Conservation (phyloP, 2,888 invertebrate species). For the Sphaerophoria taeniata region DNA sequence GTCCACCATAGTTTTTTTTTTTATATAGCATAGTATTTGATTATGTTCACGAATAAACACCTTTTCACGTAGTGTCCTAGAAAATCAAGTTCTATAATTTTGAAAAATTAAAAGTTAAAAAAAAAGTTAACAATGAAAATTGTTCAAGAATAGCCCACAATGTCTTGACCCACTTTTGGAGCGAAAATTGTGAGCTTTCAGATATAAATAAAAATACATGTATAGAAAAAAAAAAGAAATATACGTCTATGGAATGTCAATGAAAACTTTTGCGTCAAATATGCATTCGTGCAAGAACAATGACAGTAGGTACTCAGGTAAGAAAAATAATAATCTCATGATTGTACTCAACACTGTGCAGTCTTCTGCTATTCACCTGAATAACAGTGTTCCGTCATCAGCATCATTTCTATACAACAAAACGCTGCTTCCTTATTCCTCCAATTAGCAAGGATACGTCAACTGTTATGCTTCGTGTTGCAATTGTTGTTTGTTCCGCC, state of each 20-base stretch:
- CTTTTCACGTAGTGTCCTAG: too few relatives aligned
- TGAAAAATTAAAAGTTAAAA: too few relatives aligned
- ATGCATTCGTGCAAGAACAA: conserved; percentile 54
- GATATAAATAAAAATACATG: background rate
- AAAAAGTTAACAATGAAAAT: too few relatives aligned
- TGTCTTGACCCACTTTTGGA: conserved; percentile 56
- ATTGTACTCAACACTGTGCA: conserved; percentile 16
- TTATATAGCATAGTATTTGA: too few relatives aligned
- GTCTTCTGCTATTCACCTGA: background rate
- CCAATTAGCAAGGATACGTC: conserved; percentile 72
- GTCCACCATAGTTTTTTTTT: too few relatives aligned
- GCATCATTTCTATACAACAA: conserved; percentile 24
- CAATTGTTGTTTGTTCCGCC: conserved; percentile 72
- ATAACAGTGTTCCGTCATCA: conserved; percentile 4
- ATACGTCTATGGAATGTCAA: conserved; percentile 45
- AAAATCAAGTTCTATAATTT: too few relatives aligned
- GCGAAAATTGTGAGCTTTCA: conserved; percentile 37
- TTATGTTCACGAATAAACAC: too few relatives aligned
- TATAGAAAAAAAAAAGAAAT: background rate
- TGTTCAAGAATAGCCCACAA: conserved; percentile 4
- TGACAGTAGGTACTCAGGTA: conserved; percentile 41
- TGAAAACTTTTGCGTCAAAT: conserved; percentile 46
- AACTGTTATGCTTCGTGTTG: conserved; percentile 64
- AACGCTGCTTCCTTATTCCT: conserved; percentile 73
- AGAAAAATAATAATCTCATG: conserved; percentile 70